Conservation (phyloP, 2,113 vertebrate species). For the Pholis gunnellus region DNA sequence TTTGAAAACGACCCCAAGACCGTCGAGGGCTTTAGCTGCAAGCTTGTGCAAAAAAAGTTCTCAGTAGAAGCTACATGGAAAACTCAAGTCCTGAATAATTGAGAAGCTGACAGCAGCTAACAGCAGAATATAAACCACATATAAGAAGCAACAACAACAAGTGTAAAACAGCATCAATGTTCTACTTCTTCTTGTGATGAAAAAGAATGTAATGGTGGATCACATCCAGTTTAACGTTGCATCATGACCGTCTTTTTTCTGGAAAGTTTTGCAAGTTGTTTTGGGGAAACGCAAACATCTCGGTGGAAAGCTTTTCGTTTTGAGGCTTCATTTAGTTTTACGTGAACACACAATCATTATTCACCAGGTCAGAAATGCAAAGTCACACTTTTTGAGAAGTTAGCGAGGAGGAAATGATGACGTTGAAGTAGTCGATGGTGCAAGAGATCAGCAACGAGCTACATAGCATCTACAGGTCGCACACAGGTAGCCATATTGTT, state of each 20-base stretch:
- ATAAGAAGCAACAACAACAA: conserved; percentile 17
- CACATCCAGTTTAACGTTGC: conserved; percentile 36
- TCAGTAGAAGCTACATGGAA: conserved; percentile 17
- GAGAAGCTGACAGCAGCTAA: conserved; percentile 22
- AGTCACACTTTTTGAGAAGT: neutral
- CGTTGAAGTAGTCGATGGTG: neutral
- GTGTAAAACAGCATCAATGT: conserved; percentile 9
- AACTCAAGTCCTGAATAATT: conserved; percentile 60
- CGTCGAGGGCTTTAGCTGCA: conserved; percentile 6
- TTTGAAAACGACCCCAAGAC: conserved; percentile 11
- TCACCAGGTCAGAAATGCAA: neutral
- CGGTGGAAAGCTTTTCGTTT: neutral
- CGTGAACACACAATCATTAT: neutral
- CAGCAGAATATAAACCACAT: conserved; percentile 42
- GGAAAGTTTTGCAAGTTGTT: conserved; percentile 1
- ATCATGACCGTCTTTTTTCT: neutral
- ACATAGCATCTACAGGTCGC: too few relatives aligned
- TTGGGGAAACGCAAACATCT: neutral
- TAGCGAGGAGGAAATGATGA: neutral
- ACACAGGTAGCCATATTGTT: conserved; percentile 1
- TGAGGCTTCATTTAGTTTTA: neutral
- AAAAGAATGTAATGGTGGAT: conserved; percentile 26
- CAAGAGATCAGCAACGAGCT: neutral
- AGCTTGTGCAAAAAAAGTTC: conserved; percentile 13
- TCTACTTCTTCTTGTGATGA: conserved; percentile 20